Percentiles rank a stretch among this genome's conserved stretches.
phyloP scores from a whole-genome alignment of 2,113 vertebrate genomes.

The Lutjanus erythropterus region DNA sequence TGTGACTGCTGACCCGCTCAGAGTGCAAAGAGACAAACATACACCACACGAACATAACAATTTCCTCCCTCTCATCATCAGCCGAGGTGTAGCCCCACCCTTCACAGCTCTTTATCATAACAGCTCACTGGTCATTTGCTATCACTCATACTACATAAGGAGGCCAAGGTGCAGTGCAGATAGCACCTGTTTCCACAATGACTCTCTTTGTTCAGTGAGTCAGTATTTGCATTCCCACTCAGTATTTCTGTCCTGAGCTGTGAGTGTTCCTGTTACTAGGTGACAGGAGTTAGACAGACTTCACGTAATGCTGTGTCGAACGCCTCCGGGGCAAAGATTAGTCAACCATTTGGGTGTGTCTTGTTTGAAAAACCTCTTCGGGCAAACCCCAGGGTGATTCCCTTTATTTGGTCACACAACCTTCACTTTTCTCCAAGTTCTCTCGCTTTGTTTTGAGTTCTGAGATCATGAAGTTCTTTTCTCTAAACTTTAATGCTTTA shows the following conservation, averaged over 20 bases:
- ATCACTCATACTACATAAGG: slow-evolving; percentile 19
- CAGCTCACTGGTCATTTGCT: not conserved
- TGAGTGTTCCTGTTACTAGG: slow-evolving; percentile 71
- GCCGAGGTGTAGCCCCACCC: not conserved
- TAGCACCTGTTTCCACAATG: slow-evolving; percentile 54
- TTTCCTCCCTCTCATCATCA: too few species aligned
- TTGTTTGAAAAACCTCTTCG: slow-evolving; percentile 34
- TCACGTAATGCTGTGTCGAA: slow-evolving; percentile 45
- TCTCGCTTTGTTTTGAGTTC: slow-evolving; percentile 20
- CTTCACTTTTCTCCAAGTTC: slow-evolving; percentile 5
- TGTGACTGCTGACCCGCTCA: slow-evolving; percentile 14
- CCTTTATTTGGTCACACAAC: slow-evolving; percentile 19
- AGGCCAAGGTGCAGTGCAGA: slow-evolving; percentile 49
- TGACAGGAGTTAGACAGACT: slow-evolving; percentile 52
- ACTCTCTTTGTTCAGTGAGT: slow-evolving; percentile 66
- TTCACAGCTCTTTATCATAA: not conserved
- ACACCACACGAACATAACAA: not conserved
- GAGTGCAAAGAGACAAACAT: slow-evolving; percentile 6
- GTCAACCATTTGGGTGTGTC: slow-evolving; percentile 72
- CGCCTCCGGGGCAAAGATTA: slow-evolving; percentile 65
- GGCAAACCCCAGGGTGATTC: slow-evolving; percentile 34
- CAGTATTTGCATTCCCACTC: slow-evolving; percentile 65
- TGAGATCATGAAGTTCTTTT: not conserved
- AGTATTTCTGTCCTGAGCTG: slow-evolving; percentile 13
- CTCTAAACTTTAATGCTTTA: slow-evolving; percentile 43